Conservation (phyloP, 2,113 vertebrate species). For the Gracilinanus agilis region DNA sequence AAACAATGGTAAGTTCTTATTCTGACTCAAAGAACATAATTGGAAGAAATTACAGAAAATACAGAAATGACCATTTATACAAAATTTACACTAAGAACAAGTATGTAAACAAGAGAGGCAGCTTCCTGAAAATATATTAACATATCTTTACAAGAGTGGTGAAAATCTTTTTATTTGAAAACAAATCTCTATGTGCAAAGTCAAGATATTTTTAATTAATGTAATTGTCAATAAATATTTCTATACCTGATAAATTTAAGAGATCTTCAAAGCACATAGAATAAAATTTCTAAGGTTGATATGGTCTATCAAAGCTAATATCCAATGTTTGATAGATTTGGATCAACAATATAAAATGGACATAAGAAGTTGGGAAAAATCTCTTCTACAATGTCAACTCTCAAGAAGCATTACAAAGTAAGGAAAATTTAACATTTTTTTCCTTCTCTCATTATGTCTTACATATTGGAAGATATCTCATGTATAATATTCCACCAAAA, state of each 20-base stretch:
- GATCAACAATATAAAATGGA: background rate
- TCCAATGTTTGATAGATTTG: conserved; percentile 3
- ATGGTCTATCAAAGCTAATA: conserved; percentile 10
- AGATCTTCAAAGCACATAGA: background rate
- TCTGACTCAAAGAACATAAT: background rate
- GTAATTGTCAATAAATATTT: background rate
- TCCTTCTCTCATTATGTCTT: background rate
- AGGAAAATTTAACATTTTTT: conserved; percentile 15
- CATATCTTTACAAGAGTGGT: background rate
- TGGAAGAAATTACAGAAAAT: background rate
- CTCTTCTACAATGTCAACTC: background rate
- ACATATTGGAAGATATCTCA: background rate
- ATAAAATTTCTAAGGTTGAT: background rate
- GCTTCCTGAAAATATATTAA: background rate
- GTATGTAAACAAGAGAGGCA: background rate
- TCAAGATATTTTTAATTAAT: background rate
- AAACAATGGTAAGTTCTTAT: background rate
- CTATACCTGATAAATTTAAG: background rate
- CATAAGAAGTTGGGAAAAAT: background rate
- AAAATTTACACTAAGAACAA: background rate
- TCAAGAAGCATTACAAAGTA: background rate
- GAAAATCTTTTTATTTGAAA: background rate
- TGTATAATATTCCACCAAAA: conserved; percentile 25
- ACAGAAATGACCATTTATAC: background rate
- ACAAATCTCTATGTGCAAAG: background rate